Conservation (phyloP, 2,113 vertebrate species). For the Planiliza haematocheilus region DNA sequence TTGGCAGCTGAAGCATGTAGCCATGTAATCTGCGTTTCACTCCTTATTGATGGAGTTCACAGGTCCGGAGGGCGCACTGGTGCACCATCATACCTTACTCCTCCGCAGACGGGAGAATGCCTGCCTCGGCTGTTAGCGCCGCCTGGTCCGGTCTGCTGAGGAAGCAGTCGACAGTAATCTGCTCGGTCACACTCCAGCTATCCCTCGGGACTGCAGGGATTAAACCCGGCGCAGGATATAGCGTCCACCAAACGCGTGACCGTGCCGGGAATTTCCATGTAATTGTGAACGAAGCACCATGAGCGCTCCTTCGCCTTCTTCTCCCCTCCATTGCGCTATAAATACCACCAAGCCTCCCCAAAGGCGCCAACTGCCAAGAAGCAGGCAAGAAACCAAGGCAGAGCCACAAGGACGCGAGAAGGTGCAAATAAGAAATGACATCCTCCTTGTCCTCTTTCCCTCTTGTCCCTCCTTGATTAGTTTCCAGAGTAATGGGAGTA, state of each 20-base stretch:
- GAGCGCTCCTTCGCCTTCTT: slow-evolving; percentile 60
- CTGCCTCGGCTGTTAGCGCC: slow-evolving; percentile 63
- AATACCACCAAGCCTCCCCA: slow-evolving; percentile 68
- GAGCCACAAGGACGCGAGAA: slow-evolving; percentile 56
- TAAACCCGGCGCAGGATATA: slow-evolving; percentile 75
- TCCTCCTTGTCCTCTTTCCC: slow-evolving; percentile 51
- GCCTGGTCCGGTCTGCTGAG: slow-evolving; percentile 77
- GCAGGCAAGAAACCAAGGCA: slow-evolving; percentile 51
- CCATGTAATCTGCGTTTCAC: slow-evolving; percentile 71
- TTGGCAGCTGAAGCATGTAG: slow-evolving; percentile 60
- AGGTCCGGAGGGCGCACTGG: slow-evolving; percentile 35
- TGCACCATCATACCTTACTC: slow-evolving; percentile 49
- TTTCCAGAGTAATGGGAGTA: slow-evolving; percentile 19
- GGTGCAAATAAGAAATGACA: slow-evolving; percentile 56
- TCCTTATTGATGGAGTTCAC: slow-evolving; percentile 67
- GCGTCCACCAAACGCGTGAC: slow-evolving; percentile 77
- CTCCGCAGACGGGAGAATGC: slow-evolving; percentile 36
- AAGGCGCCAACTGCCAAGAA: slow-evolving; percentile 56
- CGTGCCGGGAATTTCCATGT: slow-evolving; percentile 81
- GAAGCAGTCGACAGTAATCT: slow-evolving; percentile 79
- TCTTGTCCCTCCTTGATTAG: slow-evolving; percentile 39
- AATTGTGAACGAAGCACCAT: slow-evolving; percentile 78
- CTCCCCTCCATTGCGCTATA: slow-evolving; percentile 63
- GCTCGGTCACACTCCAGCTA: slow-evolving; percentile 79
- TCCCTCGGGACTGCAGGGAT: slow-evolving; percentile 76